Evolutionary conservation across 2,113 vertebrate genomes (phyloP), one percentile per base, ranked within the genome.

Genomic region (Rhinoderma darwinii): DNA sequence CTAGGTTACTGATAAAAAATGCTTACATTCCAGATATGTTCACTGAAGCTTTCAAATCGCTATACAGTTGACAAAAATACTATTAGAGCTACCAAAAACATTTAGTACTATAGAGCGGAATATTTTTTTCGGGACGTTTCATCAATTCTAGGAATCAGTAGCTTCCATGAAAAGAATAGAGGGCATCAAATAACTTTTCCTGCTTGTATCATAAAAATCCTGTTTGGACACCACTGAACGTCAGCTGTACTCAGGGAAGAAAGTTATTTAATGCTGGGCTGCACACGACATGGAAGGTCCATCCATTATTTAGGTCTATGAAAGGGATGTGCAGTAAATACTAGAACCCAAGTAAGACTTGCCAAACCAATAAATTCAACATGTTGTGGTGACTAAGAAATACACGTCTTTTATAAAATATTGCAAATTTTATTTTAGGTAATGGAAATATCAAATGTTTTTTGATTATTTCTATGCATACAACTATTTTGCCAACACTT

Each of bases 161-260:
- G 87, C 83, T 76, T 78, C 25, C 84, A 18, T 47, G n/a, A 83
- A 74, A 73, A 74, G 90, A 76, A 61, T 43, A 82, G 88, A 89
- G 61, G 84, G 79, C 70, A 47, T 85, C 35, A 41, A 56, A 81
- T 51, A 72, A 81, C 35, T 56, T 78, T 54, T 80, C 47, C 37
- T 89, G 54, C 86, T 88, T 43, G 12, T 44, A 63, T 63, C 39
- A 76, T n/a, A 88, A 88, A 41, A 84, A 84, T 63, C 84, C 18
- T 87, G 44, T 83, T 84, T 89, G 86, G 88, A 89, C 88, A 89
- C 84, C 77, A 88, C 88, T 91, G 88, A 90, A 89, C 92, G 92
- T 93, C 88, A 92, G 90, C 90, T 92, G 93, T 94, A 93, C 94
- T 94, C 92, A 93, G 93, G 93, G 92, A 93, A 80, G 89, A 88